phyloP scores from a whole-genome alignment of 2,113 vertebrate genomes.

The Arenaria interpres region DNA sequence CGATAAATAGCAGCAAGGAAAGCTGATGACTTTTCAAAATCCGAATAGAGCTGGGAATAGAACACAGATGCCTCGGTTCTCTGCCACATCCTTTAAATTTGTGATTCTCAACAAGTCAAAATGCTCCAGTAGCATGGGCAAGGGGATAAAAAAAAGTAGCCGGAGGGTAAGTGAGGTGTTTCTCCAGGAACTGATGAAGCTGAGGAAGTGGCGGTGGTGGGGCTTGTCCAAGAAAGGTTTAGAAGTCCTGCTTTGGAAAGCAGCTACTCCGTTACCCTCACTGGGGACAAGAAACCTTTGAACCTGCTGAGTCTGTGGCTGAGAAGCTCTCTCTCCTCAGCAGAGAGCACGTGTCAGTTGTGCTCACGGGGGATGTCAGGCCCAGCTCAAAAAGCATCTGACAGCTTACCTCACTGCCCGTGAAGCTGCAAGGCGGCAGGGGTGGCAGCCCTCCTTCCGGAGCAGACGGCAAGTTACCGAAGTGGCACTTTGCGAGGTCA shows the following conservation, averaged over 20 bases:
- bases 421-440: constrained; percentile 87
- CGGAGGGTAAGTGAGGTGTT: not conserved
- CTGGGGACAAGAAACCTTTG: not conserved
- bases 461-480: constrained; percentile 86
- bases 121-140: rapidly evolving
- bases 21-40: not conserved
- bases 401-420: constrained; percentile 91
- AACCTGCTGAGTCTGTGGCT: not conserved
- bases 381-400: not conserved
- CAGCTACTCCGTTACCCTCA: not conserved
- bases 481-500: constrained; percentile 90
- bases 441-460: constrained; percentile 83
- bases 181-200: not conserved
- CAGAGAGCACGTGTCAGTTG: not conserved
- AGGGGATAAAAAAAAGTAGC: not conserved
- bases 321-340: not conserved
- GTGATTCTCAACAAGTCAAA: not conserved
- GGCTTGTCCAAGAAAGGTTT: not conserved
- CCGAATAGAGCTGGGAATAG: not conserved
- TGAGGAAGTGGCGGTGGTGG: not conserved
- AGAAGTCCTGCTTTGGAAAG: not conserved
- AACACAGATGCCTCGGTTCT: not conserved
- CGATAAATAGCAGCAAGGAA: not conserved
- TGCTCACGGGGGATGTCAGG: not conserved
- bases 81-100: not conserved